These are phyloP conservation scores for Callitettix versicolor DNA, from an alignment of 1,140 invertebrate genomes.

Conservation along the genomic window DNA sequence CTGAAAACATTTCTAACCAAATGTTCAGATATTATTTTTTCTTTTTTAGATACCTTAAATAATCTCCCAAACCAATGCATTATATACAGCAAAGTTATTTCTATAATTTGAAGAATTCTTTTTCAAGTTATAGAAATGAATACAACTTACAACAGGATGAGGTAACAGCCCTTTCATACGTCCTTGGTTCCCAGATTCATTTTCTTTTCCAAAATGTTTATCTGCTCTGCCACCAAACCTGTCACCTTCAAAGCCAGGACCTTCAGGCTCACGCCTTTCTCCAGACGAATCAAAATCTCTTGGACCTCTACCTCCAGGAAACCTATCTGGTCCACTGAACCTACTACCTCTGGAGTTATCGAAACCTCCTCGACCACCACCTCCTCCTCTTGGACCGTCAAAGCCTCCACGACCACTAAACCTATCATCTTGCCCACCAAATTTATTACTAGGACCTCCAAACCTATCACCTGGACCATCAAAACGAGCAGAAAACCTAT, in stretches of 20 bases:
- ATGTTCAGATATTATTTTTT: too few species aligned
- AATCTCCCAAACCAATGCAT: too few species aligned
- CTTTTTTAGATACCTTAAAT: too few species aligned
- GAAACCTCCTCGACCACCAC: slow-evolving; percentile 3
- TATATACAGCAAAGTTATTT: too few species aligned
- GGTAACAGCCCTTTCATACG: too few species aligned
- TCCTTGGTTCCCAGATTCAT: background rate
- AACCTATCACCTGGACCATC: background rate
- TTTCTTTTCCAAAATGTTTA: background rate
- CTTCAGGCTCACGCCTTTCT: background rate
- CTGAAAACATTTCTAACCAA: too few species aligned
- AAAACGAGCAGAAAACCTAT: background rate
- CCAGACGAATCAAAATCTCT: background rate
- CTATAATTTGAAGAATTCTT: too few species aligned
- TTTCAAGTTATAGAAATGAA: too few species aligned
- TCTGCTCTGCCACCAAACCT: background rate
- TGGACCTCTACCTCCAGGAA: too few species aligned
- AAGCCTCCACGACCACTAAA: slow-evolving; percentile 10
- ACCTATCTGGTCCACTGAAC: background rate
- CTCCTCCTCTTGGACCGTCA: background rate
- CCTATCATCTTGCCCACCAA: slow-evolving; percentile 1
- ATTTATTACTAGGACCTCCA: slow-evolving; percentile 1
- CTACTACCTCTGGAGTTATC: background rate
- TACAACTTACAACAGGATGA: too few species aligned
- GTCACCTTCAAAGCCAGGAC: background rate